phyloP scores from a whole-genome alignment of 2,113 vertebrate genomes.

The Syngnathus typhle region DNA sequence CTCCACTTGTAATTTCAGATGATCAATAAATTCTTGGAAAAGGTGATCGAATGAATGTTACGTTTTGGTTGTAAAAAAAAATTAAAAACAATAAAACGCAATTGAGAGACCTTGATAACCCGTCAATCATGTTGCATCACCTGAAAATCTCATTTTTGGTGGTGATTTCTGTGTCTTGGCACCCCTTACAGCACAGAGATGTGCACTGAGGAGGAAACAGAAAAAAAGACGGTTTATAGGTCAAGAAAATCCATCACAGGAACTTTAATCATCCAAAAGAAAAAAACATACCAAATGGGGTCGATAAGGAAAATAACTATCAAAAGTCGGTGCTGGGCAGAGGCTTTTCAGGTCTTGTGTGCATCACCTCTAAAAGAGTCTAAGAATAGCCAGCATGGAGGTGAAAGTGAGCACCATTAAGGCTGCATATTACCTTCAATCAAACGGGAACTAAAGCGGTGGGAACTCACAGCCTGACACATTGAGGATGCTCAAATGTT shows the following conservation, averaged over 20 bases:
- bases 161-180: slow-evolving; percentile 94
- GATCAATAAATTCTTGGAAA: neutral
- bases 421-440: slow-evolving; percentile 15
- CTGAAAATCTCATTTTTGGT: slow-evolving; percentile 99
- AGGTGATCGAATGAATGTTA: neutral
- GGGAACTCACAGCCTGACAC: slow-evolving; percentile 1
- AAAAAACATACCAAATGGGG: neutral
- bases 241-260: neutral
- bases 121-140: slow-evolving; percentile 62
- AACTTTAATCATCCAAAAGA: neutral
- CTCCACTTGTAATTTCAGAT: neutral
- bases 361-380: neutral
- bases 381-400: neutral
- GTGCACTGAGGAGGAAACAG: slow-evolving; percentile 76
- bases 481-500: neutral
- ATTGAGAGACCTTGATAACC: neutral
- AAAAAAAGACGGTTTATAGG: neutral
- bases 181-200: slow-evolving; percentile 93
- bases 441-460: neutral
- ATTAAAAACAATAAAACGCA: neutral
- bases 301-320: neutral
- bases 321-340: neutral
- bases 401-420: neutral
- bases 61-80: neutral
- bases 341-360: neutral